Percentiles rank a stretch among this genome's conserved stretches.
Evolutionary conservation across 2,888 invertebrate species (phyloP).

Genomic region (Ichneumoninae sp.): DNA sequence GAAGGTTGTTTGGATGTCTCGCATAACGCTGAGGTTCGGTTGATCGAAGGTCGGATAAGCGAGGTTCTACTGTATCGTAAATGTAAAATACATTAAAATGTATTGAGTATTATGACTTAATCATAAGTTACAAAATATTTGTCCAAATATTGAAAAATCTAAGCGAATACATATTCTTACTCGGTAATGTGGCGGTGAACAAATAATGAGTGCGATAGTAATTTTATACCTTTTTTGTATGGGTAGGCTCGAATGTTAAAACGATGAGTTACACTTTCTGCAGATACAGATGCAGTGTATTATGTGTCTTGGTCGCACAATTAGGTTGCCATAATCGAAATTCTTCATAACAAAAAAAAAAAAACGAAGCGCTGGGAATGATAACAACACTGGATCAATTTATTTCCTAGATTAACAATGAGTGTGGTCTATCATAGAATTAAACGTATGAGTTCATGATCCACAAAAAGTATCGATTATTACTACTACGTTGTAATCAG

Average conservation of each 20-base stretch:
- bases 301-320: neutral
- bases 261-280: neutral
- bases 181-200: neutral
- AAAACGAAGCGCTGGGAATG: neutral
- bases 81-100: too few species aligned
- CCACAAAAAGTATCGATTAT: conserved; percentile 12
- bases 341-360: neutral
- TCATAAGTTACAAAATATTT: neutral
- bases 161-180: neutral
- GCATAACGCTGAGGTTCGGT: too few species aligned
- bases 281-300: neutral
- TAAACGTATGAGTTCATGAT: conserved; percentile 2
- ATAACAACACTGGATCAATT: conserved; percentile 6
- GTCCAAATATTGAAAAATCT: neutral
- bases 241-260: neutral
- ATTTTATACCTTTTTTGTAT: neutral
- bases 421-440: conserved; percentile 13
- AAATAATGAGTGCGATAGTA: neutral
- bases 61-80: too few species aligned
- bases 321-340: neutral
- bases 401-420: conserved; percentile 19
- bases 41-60: too few species aligned
- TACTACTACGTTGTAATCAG: conserved; percentile 13
- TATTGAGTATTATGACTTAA: too few species aligned
- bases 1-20: too few species aligned